phyloP scores from a whole-genome alignment of 2,888 invertebrate genomes.

The Caenorhabditis becei region DNA sequence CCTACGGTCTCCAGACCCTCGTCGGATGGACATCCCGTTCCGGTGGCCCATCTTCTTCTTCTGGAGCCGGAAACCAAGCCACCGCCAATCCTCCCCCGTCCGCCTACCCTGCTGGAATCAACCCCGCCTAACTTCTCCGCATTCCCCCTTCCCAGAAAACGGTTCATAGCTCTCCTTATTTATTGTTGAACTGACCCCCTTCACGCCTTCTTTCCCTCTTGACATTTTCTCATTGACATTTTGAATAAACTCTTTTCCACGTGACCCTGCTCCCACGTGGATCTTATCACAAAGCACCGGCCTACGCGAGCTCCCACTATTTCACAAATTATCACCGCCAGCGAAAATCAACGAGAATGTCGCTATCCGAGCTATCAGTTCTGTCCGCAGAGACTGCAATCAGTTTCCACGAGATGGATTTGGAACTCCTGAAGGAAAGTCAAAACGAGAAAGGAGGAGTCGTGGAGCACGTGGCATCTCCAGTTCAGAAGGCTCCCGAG shows the following conservation, averaged over 20 bases:
- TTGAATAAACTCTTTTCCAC: slow-evolving; percentile 25
- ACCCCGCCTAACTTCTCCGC: slow-evolving; percentile 60
- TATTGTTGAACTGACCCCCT: slow-evolving; percentile 18
- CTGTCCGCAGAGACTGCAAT: slow-evolving; percentile 58
- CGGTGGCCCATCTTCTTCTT: slow-evolving; percentile 3
- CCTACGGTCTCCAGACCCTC: slow-evolving; percentile 55
- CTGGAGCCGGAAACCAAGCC: slow-evolving; percentile 44
- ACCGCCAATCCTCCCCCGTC: slow-evolving; percentile 61
- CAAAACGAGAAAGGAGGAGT: background rate
- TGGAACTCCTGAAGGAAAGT: slow-evolving; percentile 31
- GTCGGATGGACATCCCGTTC: slow-evolving; percentile 48
- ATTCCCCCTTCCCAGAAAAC: slow-evolving; percentile 17
- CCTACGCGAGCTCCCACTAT: too few species aligned
- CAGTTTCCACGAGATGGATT: slow-evolving; percentile 55
- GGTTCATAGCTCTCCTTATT: slow-evolving; percentile 17
- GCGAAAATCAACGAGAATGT: slow-evolving; percentile 43
- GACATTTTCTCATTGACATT: slow-evolving; percentile 10
- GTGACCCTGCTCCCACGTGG: background rate
- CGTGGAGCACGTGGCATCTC: background rate
- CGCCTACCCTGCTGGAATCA: slow-evolving; percentile 63
- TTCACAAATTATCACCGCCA: slow-evolving; percentile 11
- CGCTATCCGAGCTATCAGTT: slow-evolving; percentile 58
- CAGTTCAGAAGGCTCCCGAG: too few species aligned
- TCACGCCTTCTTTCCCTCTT: slow-evolving; percentile 4
- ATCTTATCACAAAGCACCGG: too few species aligned